Conservation (phyloP, 2,888 invertebrate genomes). For the Odiellus spinosus region DNA sequence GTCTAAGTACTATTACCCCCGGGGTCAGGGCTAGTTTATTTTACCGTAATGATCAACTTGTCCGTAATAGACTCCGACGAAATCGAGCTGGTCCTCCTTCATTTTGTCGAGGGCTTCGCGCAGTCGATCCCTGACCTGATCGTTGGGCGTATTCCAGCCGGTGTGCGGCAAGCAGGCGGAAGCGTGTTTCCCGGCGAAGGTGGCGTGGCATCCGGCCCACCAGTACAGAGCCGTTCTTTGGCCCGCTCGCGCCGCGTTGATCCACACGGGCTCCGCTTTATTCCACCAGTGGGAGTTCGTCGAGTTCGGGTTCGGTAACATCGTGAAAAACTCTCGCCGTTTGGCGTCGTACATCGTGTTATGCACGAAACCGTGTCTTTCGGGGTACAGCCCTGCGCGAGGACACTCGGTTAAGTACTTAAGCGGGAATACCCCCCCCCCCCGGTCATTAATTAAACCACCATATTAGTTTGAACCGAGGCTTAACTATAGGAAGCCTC, state of each 20-base stretch:
- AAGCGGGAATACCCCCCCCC: too few species aligned
- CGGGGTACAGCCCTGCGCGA: constrained; percentile 23
- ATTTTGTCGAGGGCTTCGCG: constrained; percentile 8
- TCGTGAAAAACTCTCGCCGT: constrained; percentile 18
- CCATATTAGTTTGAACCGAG: too few species aligned
- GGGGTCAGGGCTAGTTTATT: not conserved
- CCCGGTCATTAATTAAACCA: too few species aligned
- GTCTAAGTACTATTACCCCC: constrained; percentile 1
- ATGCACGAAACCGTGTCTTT: constrained; percentile 28
- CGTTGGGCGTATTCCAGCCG: not conserved
- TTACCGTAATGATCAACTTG: constrained; percentile 13
- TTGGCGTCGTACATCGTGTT: constrained; percentile 28
- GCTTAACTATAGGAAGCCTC: too few species aligned
- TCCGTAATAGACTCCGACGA: constrained; percentile 17
- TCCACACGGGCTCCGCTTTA: constrained; percentile 20
- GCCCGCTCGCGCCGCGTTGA: constrained; percentile 16
- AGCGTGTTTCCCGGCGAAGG: constrained; percentile 8
- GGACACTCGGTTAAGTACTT: too few species aligned
- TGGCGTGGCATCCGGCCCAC: constrained; percentile 21
- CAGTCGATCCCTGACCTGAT: constrained; percentile 5
- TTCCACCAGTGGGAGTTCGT: constrained; percentile 19
- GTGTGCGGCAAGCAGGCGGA: constrained; percentile 11
- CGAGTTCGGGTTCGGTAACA: constrained; percentile 13
- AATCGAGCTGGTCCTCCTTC: constrained; percentile 16
- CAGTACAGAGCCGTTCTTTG: constrained; percentile 17